A percentile compares a stretch with the other conserved stretches of the same genome.
Conservation (phyloP, 2,113 vertebrate species). For the Pitta sordida region DNA sequence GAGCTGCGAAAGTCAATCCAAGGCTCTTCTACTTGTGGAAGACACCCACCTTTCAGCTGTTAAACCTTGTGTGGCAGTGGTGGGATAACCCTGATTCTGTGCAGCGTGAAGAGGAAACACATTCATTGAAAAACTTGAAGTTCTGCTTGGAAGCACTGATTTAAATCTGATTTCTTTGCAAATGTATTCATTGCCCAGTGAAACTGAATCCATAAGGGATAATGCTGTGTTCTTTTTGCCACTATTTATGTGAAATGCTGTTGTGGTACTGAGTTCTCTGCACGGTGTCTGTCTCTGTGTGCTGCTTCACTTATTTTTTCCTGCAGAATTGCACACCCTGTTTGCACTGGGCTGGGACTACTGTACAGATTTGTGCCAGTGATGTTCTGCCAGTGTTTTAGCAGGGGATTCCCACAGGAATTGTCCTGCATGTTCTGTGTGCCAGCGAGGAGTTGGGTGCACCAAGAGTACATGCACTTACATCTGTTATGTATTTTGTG, state of each 20-base stretch:
- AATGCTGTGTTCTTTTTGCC: not conserved
- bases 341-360: not conserved
- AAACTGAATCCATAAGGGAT: not conserved
- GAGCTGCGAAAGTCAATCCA: not conserved
- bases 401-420: conserved; percentile 4
- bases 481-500: not conserved
- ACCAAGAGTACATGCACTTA: not conserved
- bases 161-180: not conserved
- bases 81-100: not conserved
- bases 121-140: not conserved
- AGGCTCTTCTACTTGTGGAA: not conserved
- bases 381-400: not conserved
- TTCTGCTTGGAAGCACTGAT: not conserved
- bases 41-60: not conserved
- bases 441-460: not conserved
- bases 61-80: not conserved
- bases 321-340: not conserved
- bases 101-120: fast-evolving
- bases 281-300: not conserved
- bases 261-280: not conserved
- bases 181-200: not conserved
- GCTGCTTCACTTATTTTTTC: not conserved
- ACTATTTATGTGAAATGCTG: not conserved
- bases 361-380: not conserved
- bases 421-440: not conserved